Base-by-base conservation (phyloP, 2,797 vertebrate genomes). In the Urosaurus nigricauda region DNA sequence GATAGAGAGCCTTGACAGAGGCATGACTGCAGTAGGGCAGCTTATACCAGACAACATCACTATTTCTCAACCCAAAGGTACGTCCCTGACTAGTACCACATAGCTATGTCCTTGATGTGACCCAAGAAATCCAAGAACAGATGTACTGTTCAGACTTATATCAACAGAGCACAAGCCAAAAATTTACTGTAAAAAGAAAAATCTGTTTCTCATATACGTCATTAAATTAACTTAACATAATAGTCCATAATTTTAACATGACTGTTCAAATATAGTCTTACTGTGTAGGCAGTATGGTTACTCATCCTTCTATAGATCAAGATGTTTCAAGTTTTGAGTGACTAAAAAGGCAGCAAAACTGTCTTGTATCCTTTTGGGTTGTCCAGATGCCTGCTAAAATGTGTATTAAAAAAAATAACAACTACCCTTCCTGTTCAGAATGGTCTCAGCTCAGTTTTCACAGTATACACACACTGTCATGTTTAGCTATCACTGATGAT, bases 401-500 rank as follows among this genome's bases (percentile, higher is more conserved):
- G 87, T 68, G 84, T 86, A 78, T 79, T 43, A 3, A 43, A 84
- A 56, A 73, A 79, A 93, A 82, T 68, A 90, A 43, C 11, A 3
- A 24, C 32, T 35, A n/a, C 16, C 24, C 51, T 24, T 32, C 88
- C 26, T 4, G 29, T 85, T 86, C 37, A 82, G 89, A 91, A 94
- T 91, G 85, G 77, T 77, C 24, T 92, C 91, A 91, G 53, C 82
- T 92, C 89, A 71, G 26, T 58, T 91, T 79, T 89, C 79, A 91
- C 60, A 86, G 80, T 84, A 87, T 84, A 40, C 73, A 26, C n/a
- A 91, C 86, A 89, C 89, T 94, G 93, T 93, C 86, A 87, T 89
- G 83, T 90, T 95, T 90, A 94, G 74, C 84, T 94, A 81, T 78
- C 92, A 84, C 68, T 92, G 90, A 63, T 94, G 83, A 89, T 95